Base-by-base conservation (phyloP, 2,888 invertebrate species). In the Muschampia staudingeri region DNA sequence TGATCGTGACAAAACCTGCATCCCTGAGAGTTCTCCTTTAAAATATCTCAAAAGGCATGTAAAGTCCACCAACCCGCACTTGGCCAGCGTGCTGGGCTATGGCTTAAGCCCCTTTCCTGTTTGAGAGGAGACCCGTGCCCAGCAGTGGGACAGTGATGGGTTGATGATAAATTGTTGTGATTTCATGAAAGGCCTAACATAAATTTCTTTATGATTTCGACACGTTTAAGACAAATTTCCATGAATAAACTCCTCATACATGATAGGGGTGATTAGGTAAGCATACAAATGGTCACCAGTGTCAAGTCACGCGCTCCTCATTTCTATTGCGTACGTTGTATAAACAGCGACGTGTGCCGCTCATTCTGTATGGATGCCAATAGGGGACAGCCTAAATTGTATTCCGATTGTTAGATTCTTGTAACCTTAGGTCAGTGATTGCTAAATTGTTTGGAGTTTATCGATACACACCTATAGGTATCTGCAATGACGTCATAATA, bases 321-420 rank as follows among this genome's bases (percentile, higher is more conserved):
- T 82, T 75, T 80, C 67, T 78, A 78, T 85, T 42, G 72, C 70
- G 61, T 70, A 42, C 72, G 48, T 81, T 76, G 79, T 81, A 52
- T 81, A 67, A 75, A 75, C 73, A 73, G 44, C n/a, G 67, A 76
- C 82, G 84, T 82, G 84, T 84, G 84, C 80, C 81, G 48, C 81
- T 84, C 65, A 80, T 85, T 85, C 71, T 56, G 82, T 80, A 85
- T 83, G 85, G 76, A 78, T 81, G 76, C 79, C 82, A 71, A 25
- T 44, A 40, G 69, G 87, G 89, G 90, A 89, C 88, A 88, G 87
- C 87, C 90, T 88, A 91, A 89, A 90, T 90, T 89, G 88, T 88
- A 88, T 87, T 76, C 73, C 71, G 71, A 76, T 83, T 88, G 86
- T 80, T 40, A 75, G 40, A 69, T 80, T 80, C 73, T 72, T 67